Evolutionary conservation across 2,113 vertebrate species (phyloP).

Genomic region (Nannobrachium achirus): DNA sequence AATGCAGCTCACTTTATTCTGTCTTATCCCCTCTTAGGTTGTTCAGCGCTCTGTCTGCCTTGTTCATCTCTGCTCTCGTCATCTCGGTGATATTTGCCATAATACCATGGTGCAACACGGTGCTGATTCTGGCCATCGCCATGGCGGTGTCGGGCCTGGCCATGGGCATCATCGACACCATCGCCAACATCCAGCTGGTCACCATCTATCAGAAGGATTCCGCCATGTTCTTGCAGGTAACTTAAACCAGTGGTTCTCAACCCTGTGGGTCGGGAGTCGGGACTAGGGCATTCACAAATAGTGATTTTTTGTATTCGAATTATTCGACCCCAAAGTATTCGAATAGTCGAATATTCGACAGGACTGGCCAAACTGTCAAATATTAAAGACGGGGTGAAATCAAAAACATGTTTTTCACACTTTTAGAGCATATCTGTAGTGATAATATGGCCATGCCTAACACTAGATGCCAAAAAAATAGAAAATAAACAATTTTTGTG

Average conservation of each 20-base stretch:
- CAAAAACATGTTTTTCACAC: too few relatives aligned
- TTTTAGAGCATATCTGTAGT: too few relatives aligned
- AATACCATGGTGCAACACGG: slow-evolving; percentile 90
- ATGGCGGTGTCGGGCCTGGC: slow-evolving; percentile 94
- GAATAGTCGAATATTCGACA: too few relatives aligned
- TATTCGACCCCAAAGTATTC: too few relatives aligned
- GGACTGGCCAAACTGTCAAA: too few relatives aligned
- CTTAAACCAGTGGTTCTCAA: background rate
- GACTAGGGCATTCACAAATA: background rate
- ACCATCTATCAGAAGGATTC: slow-evolving; percentile 95
- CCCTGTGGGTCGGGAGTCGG: background rate
- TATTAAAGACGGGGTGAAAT: too few relatives aligned
- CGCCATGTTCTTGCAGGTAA: slow-evolving; percentile 93
- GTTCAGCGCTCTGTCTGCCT: slow-evolving; percentile 84
- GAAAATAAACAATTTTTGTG: too few relatives aligned
- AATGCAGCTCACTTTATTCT: background rate
- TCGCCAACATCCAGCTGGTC: slow-evolving; percentile 95
- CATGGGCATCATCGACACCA: slow-evolving; percentile 96
- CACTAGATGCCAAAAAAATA: too few relatives aligned
- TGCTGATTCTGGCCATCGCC: slow-evolving; percentile 87
- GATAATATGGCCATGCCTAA: too few relatives aligned
- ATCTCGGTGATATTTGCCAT: slow-evolving; percentile 94
- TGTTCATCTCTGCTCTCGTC: slow-evolving; percentile 85
- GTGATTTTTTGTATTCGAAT: too few relatives aligned
- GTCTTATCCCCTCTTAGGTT: slow-evolving; percentile 78